Conservation (phyloP, 2,797 vertebrate genomes). For the Xenopus petersii region DNA sequence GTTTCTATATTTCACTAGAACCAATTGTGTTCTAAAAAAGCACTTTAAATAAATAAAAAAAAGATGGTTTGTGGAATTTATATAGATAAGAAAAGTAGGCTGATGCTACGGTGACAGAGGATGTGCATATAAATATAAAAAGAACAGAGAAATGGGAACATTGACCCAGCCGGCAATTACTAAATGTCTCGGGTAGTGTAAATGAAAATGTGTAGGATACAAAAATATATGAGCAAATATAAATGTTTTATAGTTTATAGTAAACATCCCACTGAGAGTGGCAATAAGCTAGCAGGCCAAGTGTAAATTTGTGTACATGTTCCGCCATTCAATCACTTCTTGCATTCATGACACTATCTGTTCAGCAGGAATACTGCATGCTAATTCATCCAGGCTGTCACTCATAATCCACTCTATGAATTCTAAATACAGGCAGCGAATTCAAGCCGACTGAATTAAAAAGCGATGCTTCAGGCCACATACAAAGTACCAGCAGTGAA, state of each 20-base stretch:
- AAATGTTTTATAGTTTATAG: constrained; percentile 28
- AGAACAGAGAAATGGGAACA: not conserved
- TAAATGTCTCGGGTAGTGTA: not conserved
- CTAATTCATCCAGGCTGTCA: constrained; percentile 73
- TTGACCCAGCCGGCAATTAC: constrained; percentile 11
- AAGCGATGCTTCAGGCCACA: constrained; percentile 61
- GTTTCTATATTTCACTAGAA: too few species aligned
- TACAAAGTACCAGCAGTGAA: constrained; percentile 54
- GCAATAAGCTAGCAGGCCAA: constrained; percentile 71
- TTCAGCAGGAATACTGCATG: constrained; percentile 68
- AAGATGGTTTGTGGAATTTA: too few species aligned
- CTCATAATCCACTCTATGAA: constrained; percentile 64
- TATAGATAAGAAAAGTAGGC: too few species aligned
- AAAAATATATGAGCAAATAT: constrained; percentile 31
- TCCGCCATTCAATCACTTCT: constrained; percentile 75
- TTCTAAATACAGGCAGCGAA: constrained; percentile 61
- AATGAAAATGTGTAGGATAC: constrained; percentile 17
- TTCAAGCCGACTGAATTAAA: constrained; percentile 67
- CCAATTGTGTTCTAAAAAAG: too few species aligned
- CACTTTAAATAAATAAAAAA: too few species aligned
- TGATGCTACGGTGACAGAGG: too few species aligned
- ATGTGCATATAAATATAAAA: not conserved
- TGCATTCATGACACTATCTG: constrained; percentile 71
- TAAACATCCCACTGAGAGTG: constrained; percentile 61
- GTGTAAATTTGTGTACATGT: constrained; percentile 80